Evolutionary conservation across 2,797 vertebrate genomes (phyloP), one percentile per base, ranked within the genome.

Genomic region (Tragelaphus eurycerus): DNA sequence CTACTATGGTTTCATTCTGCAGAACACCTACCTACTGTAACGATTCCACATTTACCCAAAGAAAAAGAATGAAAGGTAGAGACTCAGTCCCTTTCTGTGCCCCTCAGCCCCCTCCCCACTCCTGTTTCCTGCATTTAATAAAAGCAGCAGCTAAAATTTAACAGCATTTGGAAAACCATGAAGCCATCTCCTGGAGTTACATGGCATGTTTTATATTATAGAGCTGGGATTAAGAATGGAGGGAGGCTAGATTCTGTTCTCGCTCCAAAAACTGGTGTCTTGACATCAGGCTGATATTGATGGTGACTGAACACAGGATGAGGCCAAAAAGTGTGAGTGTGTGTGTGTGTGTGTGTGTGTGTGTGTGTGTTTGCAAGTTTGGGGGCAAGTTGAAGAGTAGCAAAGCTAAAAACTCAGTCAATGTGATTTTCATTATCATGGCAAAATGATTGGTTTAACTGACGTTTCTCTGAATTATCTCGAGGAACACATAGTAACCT

Each of bases 61-160:
- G 19, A 21, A 60, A 82, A 79, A 54, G 17, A 90, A 71, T 15
- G 48, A 38, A 89, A 81, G 17, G 29, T 59, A 21, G n/a, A 67
- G 48, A 78, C 14, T 17, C 1, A 1, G 84, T 15, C 7, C 23
- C 34, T 92, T 27, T 50, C 38, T 54, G 8, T 38, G 48, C 91
- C 78, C 4, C 3, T 23, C 52, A 84, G 21, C 11, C 3, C 48
- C 19, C 34, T 7, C 38, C 4, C 27, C 23, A 25, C 46, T 76
- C 50, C 23, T n/a, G 43, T 79, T 95, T 81, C 59, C 54, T 96
- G 87, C 54, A 76, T 78, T 97, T 96, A 88, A 93, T 96, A 93
- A 98, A 97, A 79, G 54, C 76, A 86, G 48, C 81, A 86, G 67
- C 93, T 96, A 96, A 90, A 81, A 93, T 90, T 54, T 95, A 93